Evolutionary conservation across 1,140 invertebrate species (phyloP).

Genomic region (Gerris buenoi): DNA sequence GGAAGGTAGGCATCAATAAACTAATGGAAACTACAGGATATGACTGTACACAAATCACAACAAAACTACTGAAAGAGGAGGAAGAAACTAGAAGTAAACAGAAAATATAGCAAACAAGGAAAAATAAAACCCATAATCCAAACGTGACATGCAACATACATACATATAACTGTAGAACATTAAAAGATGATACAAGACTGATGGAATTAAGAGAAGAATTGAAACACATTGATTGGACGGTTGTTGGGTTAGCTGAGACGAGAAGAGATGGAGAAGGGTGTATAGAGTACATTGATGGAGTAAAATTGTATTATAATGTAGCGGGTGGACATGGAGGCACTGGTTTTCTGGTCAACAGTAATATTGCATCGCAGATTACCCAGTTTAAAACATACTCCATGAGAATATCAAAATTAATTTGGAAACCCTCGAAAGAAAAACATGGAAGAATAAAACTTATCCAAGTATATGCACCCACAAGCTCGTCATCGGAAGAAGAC

Average conservation of each 20-base stretch:
- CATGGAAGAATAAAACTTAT: conserved; percentile 23
- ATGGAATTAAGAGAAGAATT: conserved; percentile 13
- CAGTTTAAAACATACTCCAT: conserved; percentile 9
- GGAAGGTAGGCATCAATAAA: conserved; percentile 5
- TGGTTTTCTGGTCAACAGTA: background rate
- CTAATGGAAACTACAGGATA: background rate
- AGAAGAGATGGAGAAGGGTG: background rate
- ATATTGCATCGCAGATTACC: background rate
- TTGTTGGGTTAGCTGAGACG: background rate
- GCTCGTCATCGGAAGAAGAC: conserved; percentile 15
- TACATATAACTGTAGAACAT: background rate
- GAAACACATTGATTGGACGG: conserved; percentile 7
- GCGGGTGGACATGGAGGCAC: background rate
- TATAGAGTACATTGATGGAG: background rate
- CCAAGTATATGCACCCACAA: conserved; percentile 25
- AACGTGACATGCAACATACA: conserved; percentile 18
- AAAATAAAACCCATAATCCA: background rate
- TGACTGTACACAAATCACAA: background rate
- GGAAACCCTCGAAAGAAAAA: conserved; percentile 9
- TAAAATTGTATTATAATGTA: background rate
- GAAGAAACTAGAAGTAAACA: conserved; percentile 7
- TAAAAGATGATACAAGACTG: background rate
- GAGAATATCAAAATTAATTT: conserved; percentile 12
- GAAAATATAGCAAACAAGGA: background rate
- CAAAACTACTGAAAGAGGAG: background rate